Base-by-base conservation (phyloP, 2,797 vertebrate genomes). In the Neoniphon sammara region DNA sequence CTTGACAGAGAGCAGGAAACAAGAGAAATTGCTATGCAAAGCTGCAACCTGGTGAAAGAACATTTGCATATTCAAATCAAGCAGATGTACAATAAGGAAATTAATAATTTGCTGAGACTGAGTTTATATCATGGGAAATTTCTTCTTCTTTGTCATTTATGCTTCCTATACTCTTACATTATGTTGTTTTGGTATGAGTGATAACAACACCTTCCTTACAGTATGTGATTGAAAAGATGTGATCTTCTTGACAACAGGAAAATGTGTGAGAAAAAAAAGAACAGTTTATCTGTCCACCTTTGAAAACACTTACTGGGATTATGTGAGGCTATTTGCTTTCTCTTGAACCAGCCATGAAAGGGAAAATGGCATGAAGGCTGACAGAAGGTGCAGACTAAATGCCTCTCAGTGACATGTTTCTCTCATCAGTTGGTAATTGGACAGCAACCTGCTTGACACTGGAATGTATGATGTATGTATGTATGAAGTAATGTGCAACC, bases 51-150 rank as follows among this genome's bases (percentile, higher is more conserved):
- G 52, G 58, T 42, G 30, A 54, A 21, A 65, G 34, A 61, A 59
- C 55, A 86, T 88, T 89, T 87, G 87, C 71, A 17, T 85, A 86
- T 84, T 81, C 68, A 87, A 91, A 91, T 89, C 60, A 78, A 57
- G 18, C 70, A 57, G 52, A 60, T 34, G 55, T 34, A 67, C 56
- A 61, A 65, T n/a, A 72, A 8, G 79, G 20, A 87, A 77, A 82
- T 30, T 0, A 42, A 66, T 73, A 0, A 65, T 85, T 81, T 77
- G 74, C 30, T 31, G 53, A 81, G 30, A 82, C 52, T 81, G 56
- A 70, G 80, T 85, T 57, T 39, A 81, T 25, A 55, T 20, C 55
- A 47, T 18, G 17, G 25, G 0, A 6, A 17, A 34, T 66, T 66
- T 21, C 27, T 9, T 60, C 31, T 31, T 21, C 17, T 9, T 7